Conservation (phyloP, 2,797 vertebrate genomes). For the Danionella dracula region DNA sequence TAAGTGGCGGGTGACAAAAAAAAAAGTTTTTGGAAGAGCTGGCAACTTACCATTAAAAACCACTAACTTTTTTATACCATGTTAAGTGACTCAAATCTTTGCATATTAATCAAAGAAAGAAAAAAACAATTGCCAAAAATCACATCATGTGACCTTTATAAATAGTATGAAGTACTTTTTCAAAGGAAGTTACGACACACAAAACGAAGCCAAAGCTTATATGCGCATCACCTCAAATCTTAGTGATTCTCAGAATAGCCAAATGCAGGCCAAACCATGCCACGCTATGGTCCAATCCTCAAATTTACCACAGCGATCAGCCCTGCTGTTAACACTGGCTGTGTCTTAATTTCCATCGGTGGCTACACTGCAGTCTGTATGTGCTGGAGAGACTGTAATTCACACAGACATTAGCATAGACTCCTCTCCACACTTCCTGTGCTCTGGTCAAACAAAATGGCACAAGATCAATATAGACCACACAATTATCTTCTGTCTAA, state of each 20-base stretch:
- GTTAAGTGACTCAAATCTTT: background rate
- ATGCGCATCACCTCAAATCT: background rate
- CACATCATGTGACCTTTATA: background rate
- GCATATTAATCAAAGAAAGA: background rate
- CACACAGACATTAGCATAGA: conserved; percentile 26
- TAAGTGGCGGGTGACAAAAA: too few relatives aligned
- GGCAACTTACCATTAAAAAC: too few relatives aligned
- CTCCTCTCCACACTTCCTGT: background rate
- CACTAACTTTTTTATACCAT: too few relatives aligned
- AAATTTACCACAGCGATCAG: conserved; percentile 56
- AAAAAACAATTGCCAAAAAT: background rate
- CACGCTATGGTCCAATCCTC: conserved; percentile 20
- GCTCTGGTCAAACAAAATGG: too few relatives aligned
- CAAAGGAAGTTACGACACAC: background rate
- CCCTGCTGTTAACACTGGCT: conserved; percentile 53
- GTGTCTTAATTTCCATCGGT: conserved; percentile 45
- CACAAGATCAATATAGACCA: too few relatives aligned
- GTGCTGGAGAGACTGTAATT: conserved; percentile 45
- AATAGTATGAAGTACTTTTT: background rate
- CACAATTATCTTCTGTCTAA: background rate
- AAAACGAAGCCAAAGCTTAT: background rate
- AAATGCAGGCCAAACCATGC: conserved; percentile 13
- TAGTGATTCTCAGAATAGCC: background rate
- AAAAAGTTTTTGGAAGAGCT: background rate
- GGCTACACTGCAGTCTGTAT: conserved; percentile 47